Evolutionary conservation across 2,797 vertebrate genomes (phyloP).

Genomic region (Leuciscus waleckii): DNA sequence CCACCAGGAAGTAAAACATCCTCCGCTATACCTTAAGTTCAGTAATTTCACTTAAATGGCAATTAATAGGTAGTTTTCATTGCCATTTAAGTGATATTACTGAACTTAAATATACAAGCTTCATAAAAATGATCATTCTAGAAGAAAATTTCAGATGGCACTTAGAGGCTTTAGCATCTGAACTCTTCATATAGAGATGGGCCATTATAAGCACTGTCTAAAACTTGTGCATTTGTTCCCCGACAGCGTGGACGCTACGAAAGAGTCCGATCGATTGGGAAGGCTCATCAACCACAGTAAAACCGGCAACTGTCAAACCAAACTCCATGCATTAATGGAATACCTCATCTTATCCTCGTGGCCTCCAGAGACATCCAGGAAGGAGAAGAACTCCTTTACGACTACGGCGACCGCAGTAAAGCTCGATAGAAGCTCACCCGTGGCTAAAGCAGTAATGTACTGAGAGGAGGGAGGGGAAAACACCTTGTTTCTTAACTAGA

Average conservation of each 20-base stretch:
- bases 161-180: too few species aligned
- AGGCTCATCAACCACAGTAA: constrained; percentile 97
- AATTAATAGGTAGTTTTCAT: too few species aligned
- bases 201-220: background rate
- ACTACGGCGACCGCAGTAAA: constrained; percentile 95
- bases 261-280: constrained; percentile 88
- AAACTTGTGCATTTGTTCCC: background rate
- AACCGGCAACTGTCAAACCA: constrained; percentile 96
- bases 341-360: constrained; percentile 95
- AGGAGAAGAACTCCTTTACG: constrained; percentile 94
- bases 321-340: constrained; percentile 90
- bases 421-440: constrained; percentile 91
- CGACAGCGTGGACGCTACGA: constrained; percentile 91
- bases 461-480: constrained; percentile 58
- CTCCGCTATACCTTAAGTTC: too few species aligned
- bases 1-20: too few species aligned
- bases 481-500: constrained; percentile 58
- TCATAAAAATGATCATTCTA: too few species aligned
- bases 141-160: too few species aligned
- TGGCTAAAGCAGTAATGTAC: constrained; percentile 90
- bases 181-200: background rate
- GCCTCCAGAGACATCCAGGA: constrained; percentile 90
- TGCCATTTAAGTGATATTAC: too few species aligned
- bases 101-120: too few species aligned
- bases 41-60: too few species aligned